Percentiles rank a stretch among this genome's conserved stretches.
These are phyloP conservation scores for Apoda limacodes DNA, from an alignment of 2,888 invertebrate species.

Conservation along the genomic window DNA sequence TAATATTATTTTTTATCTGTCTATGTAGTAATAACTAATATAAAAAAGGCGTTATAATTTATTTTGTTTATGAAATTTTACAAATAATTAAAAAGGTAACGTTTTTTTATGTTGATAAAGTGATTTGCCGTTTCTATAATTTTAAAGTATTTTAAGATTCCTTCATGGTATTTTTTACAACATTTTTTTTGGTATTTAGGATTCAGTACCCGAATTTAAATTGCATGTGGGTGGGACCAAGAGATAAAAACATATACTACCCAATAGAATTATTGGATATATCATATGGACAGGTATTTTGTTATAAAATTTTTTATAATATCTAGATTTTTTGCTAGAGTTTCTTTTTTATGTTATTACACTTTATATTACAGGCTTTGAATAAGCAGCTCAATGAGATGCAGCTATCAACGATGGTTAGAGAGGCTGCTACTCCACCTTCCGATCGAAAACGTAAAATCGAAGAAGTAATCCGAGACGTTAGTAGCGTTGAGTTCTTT, in stretches of 20 bases:
- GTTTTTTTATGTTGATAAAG: too few species aligned
- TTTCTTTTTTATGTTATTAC: too few species aligned
- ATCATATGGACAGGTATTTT: slow-evolving; percentile 78
- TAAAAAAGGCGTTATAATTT: too few species aligned
- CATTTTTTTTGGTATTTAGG: too few species aligned
- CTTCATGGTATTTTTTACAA: too few species aligned
- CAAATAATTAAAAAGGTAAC: too few species aligned
- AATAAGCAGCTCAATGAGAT: slow-evolving; percentile 84
- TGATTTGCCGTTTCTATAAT: too few species aligned
- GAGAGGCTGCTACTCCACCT: slow-evolving; percentile 85
- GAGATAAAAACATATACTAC: slow-evolving; percentile 77
- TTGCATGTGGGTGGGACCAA: slow-evolving; percentile 84
- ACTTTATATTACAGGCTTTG: slow-evolving; percentile 31
- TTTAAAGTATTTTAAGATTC: too few species aligned
- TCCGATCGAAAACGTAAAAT: slow-evolving; percentile 84
- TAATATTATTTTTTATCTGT: too few species aligned
- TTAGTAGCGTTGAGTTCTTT: slow-evolving; percentile 59
- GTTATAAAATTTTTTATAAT: not conserved
- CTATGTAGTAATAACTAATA: too few species aligned
- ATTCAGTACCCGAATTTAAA: slow-evolving; percentile 77
- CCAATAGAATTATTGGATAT: slow-evolving; percentile 89
- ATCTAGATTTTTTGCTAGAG: not conserved
- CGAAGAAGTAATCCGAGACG: slow-evolving; percentile 67
- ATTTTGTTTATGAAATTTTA: too few species aligned
- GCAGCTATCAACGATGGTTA: slow-evolving; percentile 91